Evolutionary conservation across 2,797 vertebrate genomes (phyloP), one percentile per base, ranked within the genome.

Genomic region (Chloroceryle amazona): DNA sequence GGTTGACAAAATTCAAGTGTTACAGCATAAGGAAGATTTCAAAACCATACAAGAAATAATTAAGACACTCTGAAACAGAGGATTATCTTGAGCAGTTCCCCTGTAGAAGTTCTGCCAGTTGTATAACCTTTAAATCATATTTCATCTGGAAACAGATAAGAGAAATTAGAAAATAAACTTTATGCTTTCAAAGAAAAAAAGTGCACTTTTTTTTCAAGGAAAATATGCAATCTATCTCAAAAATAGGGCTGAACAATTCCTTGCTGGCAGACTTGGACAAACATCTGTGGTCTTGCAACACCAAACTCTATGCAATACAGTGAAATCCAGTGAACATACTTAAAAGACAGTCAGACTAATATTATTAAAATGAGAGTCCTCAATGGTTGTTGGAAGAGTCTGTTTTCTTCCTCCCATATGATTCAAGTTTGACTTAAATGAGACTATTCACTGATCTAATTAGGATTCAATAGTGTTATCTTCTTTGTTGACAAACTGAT

Each of bases 401-500:
- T 88, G 49, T 70, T 96, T 84, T 88, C 93, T 88, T 94, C 80
- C 65, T 86, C 85, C 46, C 82, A 83, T 88, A 91, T 81, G 68
- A 94, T 71, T 68, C 3, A 28, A 70, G 58, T 61, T 86, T 74
- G 52, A 73, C 79, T 88, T 58, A 87, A 91, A 92, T 21, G 14
- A 96, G 61, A 78, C 58, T 21, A 94, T 90, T 90, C 86, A 89
- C 29, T 58, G 58, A 33, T 65, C 66, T 92, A 89, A 93, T 84
- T 86, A 92, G 83, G 54, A 90, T 83, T 89, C 94, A 89, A 83
- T 76, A 96, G 68, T 47, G 73, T n/a, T 74, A 84, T 61, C 49
- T 68, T 78, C 82, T 92, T 90, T 81, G 31, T 84, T 84, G 66
- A 81, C 41, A 81, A 58, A 29, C 54, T 4, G 1, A 84, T n/a